Conservation (phyloP, 2,888 invertebrate species). For the Caenorhabditis afra region DNA sequence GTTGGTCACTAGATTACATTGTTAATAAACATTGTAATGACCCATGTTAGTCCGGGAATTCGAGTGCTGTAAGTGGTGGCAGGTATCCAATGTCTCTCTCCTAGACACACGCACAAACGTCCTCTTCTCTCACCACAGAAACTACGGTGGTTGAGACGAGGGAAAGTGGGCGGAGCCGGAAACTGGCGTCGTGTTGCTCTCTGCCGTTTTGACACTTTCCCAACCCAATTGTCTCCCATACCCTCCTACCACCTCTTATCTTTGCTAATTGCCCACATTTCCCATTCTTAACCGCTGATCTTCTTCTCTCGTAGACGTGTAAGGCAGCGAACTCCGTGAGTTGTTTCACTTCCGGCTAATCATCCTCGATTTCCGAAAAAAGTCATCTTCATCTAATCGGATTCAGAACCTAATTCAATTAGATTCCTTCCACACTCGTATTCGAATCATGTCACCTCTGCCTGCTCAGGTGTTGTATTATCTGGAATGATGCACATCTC, state of each 20-base stretch:
- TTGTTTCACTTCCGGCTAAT: slow-evolving; percentile 56
- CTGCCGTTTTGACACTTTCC: slow-evolving; percentile 41
- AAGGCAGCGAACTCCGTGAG: slow-evolving; percentile 50
- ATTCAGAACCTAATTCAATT: slow-evolving; percentile 40
- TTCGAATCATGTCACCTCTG: slow-evolving; percentile 25
- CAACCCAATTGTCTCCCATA: slow-evolving; percentile 35
- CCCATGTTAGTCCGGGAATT: slow-evolving; percentile 14
- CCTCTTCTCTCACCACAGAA: slow-evolving; percentile 1
- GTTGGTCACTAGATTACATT: slow-evolving; percentile 12
- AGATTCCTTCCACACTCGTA: slow-evolving; percentile 4
- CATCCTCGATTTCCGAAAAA: slow-evolving; percentile 53
- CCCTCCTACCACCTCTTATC: neutral
- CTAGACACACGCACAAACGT: slow-evolving; percentile 3
- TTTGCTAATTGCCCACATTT: neutral
- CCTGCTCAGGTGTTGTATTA: slow-evolving; percentile 10
- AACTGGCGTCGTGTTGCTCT: slow-evolving; percentile 40
- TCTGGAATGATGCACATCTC: slow-evolving; percentile 3
- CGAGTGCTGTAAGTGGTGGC: slow-evolving; percentile 6
- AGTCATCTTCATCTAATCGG: slow-evolving; percentile 36
- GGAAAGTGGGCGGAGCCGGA: slow-evolving; percentile 45
- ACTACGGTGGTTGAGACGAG: slow-evolving; percentile 47
- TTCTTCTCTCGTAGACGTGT: slow-evolving; percentile 24
- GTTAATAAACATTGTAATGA: slow-evolving; percentile 30
- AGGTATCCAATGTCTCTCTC: slow-evolving; percentile 21
- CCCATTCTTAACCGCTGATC: neutral